Conservation (phyloP, 2,888 invertebrate genomes). For the Aelia acuminata region DNA sequence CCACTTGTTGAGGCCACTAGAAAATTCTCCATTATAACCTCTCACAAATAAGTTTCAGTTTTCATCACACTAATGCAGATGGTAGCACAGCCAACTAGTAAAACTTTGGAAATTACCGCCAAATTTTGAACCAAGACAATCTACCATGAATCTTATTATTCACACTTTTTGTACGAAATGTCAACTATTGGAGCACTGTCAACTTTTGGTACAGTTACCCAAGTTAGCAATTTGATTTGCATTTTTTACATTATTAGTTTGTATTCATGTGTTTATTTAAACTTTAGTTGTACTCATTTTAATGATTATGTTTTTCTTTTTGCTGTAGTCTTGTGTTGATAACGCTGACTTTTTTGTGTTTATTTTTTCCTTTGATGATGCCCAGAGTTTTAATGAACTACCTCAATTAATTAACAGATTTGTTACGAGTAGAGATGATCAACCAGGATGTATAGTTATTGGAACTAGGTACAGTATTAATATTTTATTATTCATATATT, state of each 20-base stretch:
- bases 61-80: too few species aligned
- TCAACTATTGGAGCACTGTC: too few species aligned
- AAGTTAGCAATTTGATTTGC: too few species aligned
- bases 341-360: conserved; percentile 73
- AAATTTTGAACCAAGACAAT: too few species aligned
- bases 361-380: conserved; percentile 73
- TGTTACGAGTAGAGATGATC: conserved; percentile 70
- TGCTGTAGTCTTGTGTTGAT: conserved; percentile 72
- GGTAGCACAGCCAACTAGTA: too few species aligned
- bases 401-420: conserved; percentile 72
- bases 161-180: too few species aligned
- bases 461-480: conserved; percentile 72
- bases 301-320: conserved; percentile 58
- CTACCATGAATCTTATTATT: too few species aligned
- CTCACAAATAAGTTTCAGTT: too few species aligned
- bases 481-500: neutral
- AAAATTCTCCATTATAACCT: too few species aligned
- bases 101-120: too few species aligned
- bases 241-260: neutral
- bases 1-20: too few species aligned
- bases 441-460: conserved; percentile 72
- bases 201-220: too few species aligned
- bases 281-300: neutral
- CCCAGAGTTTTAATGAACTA: conserved; percentile 72
- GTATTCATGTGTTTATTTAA: neutral